Evolutionary conservation across 2,888 invertebrate species (phyloP).

Genomic region (Agrotis puta): DNA sequence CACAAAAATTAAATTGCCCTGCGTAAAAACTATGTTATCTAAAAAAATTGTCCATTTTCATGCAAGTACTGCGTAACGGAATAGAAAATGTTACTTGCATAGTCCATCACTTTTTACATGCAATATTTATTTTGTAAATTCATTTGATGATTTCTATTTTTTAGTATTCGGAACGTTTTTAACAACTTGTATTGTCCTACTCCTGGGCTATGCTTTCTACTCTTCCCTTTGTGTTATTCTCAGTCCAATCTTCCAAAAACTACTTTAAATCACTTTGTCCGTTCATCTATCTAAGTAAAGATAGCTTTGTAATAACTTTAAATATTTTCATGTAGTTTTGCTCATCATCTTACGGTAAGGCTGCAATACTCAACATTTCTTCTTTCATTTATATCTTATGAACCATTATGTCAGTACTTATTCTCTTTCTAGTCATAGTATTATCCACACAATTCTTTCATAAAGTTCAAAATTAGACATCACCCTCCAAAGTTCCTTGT

Average conservation of each 20-base stretch:
- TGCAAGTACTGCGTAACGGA: constrained; percentile 28
- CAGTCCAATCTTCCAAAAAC: too few species aligned
- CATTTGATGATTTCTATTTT: constrained; percentile 9
- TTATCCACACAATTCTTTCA: not conserved
- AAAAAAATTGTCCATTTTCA: constrained; percentile 32
- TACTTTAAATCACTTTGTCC: too few species aligned
- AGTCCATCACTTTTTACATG: constrained; percentile 13
- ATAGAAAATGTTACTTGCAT: constrained; percentile 45
- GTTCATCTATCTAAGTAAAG: too few species aligned
- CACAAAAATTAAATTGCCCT: constrained; percentile 27
- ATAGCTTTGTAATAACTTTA: not conserved
- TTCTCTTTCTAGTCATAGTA: not conserved
- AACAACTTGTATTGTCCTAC: not conserved
- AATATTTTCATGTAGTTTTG: not conserved
- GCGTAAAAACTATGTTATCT: constrained; percentile 36
- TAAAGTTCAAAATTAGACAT: not conserved
- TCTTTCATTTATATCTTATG: too few species aligned
- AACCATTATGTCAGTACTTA: not conserved
- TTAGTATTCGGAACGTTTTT: too few species aligned
- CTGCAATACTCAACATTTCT: not conserved
- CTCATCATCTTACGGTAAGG: not conserved
- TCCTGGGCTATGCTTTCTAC: too few species aligned
- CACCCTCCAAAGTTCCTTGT: not conserved
- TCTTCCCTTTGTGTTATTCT: not conserved
- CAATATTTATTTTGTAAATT: constrained; percentile 22